Conservation (phyloP, 1,140 invertebrate genomes). For the Drosophila murphyi region DNA sequence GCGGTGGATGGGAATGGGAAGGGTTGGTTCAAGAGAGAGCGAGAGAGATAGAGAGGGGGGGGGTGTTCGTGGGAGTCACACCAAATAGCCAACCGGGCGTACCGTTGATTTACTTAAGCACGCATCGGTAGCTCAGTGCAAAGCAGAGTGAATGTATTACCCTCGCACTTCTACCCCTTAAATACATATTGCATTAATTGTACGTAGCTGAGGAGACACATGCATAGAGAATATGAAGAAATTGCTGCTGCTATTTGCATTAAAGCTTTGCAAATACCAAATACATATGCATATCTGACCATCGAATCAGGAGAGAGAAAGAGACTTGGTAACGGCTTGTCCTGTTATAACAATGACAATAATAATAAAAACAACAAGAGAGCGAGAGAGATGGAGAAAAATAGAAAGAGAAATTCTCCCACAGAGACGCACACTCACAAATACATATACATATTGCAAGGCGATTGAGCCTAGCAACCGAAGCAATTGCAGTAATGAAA, state of each 20-base stretch:
- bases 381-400: neutral
- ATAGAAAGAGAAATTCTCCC: neutral
- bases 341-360: constrained; percentile 24
- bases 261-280: constrained; percentile 56
- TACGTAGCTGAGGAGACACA: constrained; percentile 23
- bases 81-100: constrained; percentile 37
- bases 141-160: constrained; percentile 6
- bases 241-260: constrained; percentile 64
- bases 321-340: constrained; percentile 16
- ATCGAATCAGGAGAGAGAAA: constrained; percentile 44
- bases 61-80: constrained; percentile 2
- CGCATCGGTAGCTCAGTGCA: constrained; percentile 47
- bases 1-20: neutral
- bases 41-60: too few relatives aligned
- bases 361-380: constrained; percentile 8
- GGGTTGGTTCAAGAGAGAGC: neutral
- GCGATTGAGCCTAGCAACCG: constrained; percentile 68
- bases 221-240: constrained; percentile 51
- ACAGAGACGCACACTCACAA: constrained; percentile 21
- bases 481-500: constrained; percentile 62
- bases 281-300: constrained; percentile 44
- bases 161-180: neutral
- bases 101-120: constrained; percentile 61
- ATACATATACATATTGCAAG: constrained; percentile 41
- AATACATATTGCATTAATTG: constrained; percentile 21